Percentiles rank a stretch among this genome's conserved stretches.
phyloP scores from a whole-genome alignment of 2,888 invertebrate species.

The Limnephilus auricula region DNA sequence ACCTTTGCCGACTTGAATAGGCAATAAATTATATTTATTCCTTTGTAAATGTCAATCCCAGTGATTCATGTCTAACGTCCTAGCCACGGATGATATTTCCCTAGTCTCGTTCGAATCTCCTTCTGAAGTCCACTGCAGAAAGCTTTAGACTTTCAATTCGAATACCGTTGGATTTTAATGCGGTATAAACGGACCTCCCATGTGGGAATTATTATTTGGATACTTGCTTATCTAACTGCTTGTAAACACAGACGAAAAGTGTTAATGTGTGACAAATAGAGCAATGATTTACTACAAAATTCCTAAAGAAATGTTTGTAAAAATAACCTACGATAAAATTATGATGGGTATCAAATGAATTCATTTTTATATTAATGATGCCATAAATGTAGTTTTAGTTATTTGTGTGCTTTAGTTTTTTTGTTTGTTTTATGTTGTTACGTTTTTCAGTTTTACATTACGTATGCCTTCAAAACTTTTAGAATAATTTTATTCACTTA shows the following conservation, averaged over 20 bases:
- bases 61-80: conserved; percentile 57
- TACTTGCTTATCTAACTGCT: neutral
- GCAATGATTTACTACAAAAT: too few relatives aligned
- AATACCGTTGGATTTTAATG: conserved; percentile 21
- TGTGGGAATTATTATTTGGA: neutral
- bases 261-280: neutral
- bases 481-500: too few relatives aligned
- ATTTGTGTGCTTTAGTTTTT: too few relatives aligned
- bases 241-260: neutral
- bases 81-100: conserved; percentile 57
- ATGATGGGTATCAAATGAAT: too few relatives aligned
- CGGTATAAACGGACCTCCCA: conserved; percentile 21
- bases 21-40: conserved; percentile 64
- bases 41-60: conserved; percentile 63
- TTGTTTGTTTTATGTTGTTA: too few relatives aligned
- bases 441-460: too few relatives aligned
- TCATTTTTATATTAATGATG: too few relatives aligned
- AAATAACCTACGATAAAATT: too few relatives aligned
- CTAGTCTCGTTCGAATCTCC: neutral
- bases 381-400: too few relatives aligned
- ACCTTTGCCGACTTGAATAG: conserved; percentile 59
- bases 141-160: conserved; percentile 25
- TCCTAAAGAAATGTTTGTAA: too few relatives aligned
- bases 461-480: too few relatives aligned
- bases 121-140: neutral